Evolutionary conservation across 2,888 invertebrate genomes (phyloP).

Genomic region (Orthonychiurus folsomi): DNA sequence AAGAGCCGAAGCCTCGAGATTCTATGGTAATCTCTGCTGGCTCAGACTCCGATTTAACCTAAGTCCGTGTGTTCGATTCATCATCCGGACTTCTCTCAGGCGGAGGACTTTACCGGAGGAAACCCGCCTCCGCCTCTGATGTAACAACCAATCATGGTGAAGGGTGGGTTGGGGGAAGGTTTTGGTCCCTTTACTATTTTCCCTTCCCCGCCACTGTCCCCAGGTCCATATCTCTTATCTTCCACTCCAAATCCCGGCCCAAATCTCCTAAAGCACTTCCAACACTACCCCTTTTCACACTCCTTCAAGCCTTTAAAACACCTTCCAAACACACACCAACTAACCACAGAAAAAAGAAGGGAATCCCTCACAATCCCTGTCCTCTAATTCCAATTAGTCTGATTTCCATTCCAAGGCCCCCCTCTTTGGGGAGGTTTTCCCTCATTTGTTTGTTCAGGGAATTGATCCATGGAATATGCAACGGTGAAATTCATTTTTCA

Average conservation of each 20-base stretch:
- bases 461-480: no score
- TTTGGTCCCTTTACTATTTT: no score
- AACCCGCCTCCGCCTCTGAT: constrained; percentile 6
- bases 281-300: constrained; percentile 13
- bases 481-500: no score
- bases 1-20: constrained; percentile 16
- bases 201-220: neutral
- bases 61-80: constrained; percentile 39
- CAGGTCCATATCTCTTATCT: constrained; percentile 7
- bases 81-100: constrained; percentile 34
- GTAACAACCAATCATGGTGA: constrained; percentile 4
- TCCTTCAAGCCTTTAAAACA: constrained; percentile 10
- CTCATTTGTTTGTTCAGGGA: no score
- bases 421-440: no score
- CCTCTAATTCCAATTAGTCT: neutral
- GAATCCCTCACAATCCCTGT: neutral
- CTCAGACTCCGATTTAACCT: constrained; percentile 40
- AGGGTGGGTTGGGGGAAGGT: no score
- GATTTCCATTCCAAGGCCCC: no score
- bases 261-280: neutral
- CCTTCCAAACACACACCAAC: no score
- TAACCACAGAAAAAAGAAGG: no score
- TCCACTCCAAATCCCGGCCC: neutral
- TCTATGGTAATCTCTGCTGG: constrained; percentile 30
- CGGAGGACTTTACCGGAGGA: no score